A percentile compares a stretch with the other conserved stretches of the same genome.
These are phyloP conservation scores for Cetoscarus ocellatus DNA, from an alignment of 2,797 vertebrate species.

Conservation along the genomic window DNA sequence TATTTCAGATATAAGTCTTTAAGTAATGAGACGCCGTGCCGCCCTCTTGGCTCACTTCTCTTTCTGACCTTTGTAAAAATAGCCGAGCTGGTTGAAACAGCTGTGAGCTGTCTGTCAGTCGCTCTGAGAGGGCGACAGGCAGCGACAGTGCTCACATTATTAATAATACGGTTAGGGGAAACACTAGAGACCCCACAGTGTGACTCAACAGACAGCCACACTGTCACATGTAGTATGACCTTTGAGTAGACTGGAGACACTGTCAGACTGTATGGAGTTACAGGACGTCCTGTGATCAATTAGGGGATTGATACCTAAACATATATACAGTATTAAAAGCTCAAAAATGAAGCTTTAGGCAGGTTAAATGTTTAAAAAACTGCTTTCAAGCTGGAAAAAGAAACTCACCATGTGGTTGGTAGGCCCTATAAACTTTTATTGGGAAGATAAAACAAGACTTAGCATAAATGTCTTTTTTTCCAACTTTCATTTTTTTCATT, in stretches of 20 bases:
- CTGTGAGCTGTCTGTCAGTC: constrained; percentile 78
- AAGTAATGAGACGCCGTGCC: constrained; percentile 49
- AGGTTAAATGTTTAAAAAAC: no score
- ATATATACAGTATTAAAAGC: no score
- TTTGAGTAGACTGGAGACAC: constrained; percentile 4
- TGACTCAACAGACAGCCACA: constrained; percentile 14
- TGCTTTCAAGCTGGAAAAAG: no score
- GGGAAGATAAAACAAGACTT: no score
- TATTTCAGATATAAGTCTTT: constrained; percentile 3
- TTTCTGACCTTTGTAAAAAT: constrained; percentile 79
- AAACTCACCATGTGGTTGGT: no score
- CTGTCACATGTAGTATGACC: constrained; percentile 25
- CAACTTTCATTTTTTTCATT: no score
- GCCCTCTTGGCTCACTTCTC: constrained; percentile 25
- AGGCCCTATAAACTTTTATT: no score
- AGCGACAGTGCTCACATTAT: constrained; percentile 17
- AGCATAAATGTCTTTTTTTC: no score
- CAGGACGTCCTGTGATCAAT: neutral
- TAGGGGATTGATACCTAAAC: no score
- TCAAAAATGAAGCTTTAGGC: no score
- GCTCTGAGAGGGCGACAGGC: constrained; percentile 19
- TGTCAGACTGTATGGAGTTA: neutral
- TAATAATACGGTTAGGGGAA: constrained; percentile 51
- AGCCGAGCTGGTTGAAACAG: constrained; percentile 71
- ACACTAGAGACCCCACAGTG: neutral